Evolutionary conservation across 2,797 vertebrate species (phyloP).

Genomic region (Otolemur crassicaudatus): DNA sequence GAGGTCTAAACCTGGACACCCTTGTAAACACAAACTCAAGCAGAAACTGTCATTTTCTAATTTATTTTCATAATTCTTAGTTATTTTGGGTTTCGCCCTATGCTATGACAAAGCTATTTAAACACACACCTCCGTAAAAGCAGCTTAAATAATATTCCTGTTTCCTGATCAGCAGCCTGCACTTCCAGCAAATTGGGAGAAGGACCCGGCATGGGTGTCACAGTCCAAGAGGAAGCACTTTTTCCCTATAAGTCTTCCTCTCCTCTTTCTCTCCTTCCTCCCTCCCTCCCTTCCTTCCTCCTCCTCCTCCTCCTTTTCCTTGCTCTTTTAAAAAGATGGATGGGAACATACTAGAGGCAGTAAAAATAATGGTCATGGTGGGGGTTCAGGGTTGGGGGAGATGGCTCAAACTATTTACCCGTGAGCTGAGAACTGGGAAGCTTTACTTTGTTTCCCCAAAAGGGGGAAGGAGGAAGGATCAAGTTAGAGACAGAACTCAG

Average conservation of each 20-base stretch:
- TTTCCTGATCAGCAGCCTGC: constrained; percentile 58
- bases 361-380: constrained; percentile 5
- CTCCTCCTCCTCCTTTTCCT: no score
- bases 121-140: constrained; percentile 3
- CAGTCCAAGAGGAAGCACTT: background rate
- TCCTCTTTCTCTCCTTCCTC: no score
- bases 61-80: background rate
- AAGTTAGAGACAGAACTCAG: background rate
- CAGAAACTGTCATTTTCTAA: background rate
- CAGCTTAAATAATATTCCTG: constrained; percentile 54
- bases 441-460: background rate
- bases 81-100: constrained; percentile 38
- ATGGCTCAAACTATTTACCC: background rate
- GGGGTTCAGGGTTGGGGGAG: background rate
- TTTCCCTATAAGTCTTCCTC: background rate
- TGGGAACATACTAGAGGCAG: background rate
- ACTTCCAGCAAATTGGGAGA: background rate
- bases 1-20: background rate
- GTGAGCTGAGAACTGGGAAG: background rate
- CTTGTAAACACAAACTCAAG: background rate
- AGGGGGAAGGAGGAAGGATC: background rate
- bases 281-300: no score
- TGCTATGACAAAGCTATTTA: constrained; percentile 36
- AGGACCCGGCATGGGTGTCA: background rate
- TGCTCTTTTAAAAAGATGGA: background rate